A percentile compares a stretch with the other conserved stretches of the same genome.
Evolutionary conservation across 64 coral and sea anemone genomes (phyloP).

Genomic region (Actinia tenebrosa): DNA sequence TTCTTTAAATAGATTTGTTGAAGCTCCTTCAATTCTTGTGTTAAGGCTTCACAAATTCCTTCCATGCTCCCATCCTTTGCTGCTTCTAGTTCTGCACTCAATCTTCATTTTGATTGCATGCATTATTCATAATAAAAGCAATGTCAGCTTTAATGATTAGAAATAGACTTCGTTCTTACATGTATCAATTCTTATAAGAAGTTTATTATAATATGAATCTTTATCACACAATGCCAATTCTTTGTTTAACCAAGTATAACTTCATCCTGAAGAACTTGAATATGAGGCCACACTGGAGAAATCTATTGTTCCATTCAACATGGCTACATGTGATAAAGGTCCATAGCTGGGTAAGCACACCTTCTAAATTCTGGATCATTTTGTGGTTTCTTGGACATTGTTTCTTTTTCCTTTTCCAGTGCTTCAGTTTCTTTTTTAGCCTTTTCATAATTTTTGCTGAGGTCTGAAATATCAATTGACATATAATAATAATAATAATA

Average conservation of each 20-base stretch:
- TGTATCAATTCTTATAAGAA: neutral
- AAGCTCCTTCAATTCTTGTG: slow-evolving; percentile 57
- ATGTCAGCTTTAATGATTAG: no score
- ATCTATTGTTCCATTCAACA: no score
- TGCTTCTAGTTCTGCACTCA: slow-evolving; percentile 61
- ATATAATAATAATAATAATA: no score
- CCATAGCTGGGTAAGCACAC: neutral
- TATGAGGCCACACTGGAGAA: no score
- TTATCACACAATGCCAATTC: no score
- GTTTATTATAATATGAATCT: neutral
- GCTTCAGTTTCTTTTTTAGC: neutral
- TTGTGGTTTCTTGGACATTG: slow-evolving; percentile 38
- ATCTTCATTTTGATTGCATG: slow-evolving; percentile 20
- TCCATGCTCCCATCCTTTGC: slow-evolving; percentile 59
- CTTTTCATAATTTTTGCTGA: neutral
- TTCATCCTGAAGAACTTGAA: no score
- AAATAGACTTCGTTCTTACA: no score
- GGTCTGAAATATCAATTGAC: neutral
- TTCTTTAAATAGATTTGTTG: slow-evolving; percentile 58
- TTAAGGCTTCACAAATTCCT: slow-evolving; percentile 56
- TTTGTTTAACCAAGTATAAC: no score
- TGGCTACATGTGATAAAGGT: no score
- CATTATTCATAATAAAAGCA: no score
- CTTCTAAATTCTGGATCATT: slow-evolving; percentile 60
- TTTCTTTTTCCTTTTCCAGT: slow-evolving; percentile 38